Evolutionary conservation across 2,113 vertebrate species (phyloP).

Genomic region (Oenanthe melanoleuca): DNA sequence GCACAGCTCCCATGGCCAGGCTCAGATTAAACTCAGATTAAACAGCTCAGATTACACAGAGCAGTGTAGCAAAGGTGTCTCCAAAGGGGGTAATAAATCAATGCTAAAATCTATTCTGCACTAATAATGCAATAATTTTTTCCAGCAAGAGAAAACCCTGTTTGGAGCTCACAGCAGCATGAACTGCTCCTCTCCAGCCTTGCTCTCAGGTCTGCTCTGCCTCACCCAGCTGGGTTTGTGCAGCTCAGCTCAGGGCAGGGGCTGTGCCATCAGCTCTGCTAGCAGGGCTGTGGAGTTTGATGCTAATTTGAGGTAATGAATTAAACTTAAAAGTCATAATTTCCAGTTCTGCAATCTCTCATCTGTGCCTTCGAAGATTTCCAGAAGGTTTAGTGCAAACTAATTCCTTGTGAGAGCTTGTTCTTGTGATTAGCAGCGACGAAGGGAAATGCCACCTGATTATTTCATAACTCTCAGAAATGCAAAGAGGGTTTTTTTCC

Average conservation of each 20-base stretch:
- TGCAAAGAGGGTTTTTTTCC: not conserved
- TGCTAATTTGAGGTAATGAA: slow-evolving; percentile 64
- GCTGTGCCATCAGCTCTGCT: not conserved
- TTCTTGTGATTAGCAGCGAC: not conserved
- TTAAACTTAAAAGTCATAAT: slow-evolving; percentile 55
- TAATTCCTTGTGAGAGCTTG: slow-evolving; percentile 5
- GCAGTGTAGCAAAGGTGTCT: not conserved
- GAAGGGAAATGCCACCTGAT: not conserved
- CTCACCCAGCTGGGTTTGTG: too few species aligned
- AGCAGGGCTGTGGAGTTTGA: not conserved
- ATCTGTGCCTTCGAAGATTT: not conserved
- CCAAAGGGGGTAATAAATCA: not conserved
- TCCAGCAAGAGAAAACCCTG: not conserved
- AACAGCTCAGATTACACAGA: not conserved
- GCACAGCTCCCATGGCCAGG: not conserved
- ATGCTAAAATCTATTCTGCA: not conserved
- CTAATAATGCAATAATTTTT: rapidly evolving
- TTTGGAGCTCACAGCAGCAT: rapidly evolving
- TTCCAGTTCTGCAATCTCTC: slow-evolving; percentile 34
- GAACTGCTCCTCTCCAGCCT: not conserved
- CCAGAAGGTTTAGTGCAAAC: slow-evolving; percentile 21
- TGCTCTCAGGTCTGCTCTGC: not conserved
- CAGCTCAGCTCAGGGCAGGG: not conserved
- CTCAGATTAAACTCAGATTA: not conserved
- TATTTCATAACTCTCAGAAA: not conserved